These are phyloP conservation scores for Ceratina calcarata DNA, from an alignment of 1,140 invertebrate genomes.

Conservation along the genomic window DNA sequence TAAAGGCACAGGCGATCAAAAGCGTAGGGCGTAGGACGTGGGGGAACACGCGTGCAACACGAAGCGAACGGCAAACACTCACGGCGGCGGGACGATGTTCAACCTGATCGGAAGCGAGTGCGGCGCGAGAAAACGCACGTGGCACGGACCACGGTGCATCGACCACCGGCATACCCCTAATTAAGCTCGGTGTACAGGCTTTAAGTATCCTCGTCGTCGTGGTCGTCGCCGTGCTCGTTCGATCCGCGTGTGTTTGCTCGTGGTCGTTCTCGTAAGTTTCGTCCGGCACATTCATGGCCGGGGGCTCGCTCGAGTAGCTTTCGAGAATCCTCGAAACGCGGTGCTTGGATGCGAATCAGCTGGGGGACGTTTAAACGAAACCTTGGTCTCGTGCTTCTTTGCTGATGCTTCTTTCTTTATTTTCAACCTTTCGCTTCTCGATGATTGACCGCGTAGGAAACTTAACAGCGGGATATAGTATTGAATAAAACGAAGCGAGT, in stretches of 20 bases:
- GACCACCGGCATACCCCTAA: constrained; percentile 58
- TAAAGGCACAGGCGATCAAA: constrained; percentile 29
- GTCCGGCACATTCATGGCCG: constrained; percentile 54
- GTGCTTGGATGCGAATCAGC: constrained; percentile 54
- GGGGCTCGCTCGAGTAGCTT: constrained; percentile 57
- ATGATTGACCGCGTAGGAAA: not conserved
- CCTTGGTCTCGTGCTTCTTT: constrained; percentile 33
- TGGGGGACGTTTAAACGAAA: constrained; percentile 35
- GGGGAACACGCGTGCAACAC: constrained; percentile 16
- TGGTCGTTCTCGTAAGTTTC: constrained; percentile 42
- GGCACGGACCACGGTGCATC: constrained; percentile 40
- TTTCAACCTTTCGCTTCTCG: not conserved
- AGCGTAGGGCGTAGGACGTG: not conserved
- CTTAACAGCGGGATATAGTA: too few relatives aligned
- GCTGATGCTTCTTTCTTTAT: not conserved
- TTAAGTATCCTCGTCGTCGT: constrained; percentile 51
- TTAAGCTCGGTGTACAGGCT: constrained; percentile 59
- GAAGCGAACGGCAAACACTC: constrained; percentile 45
- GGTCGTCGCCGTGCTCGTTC: constrained; percentile 26
- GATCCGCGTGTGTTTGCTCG: constrained; percentile 31
- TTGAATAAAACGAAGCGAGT: too few relatives aligned
- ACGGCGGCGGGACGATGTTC: constrained; percentile 11
- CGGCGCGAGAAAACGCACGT: constrained; percentile 57
- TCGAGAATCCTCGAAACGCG: constrained; percentile 59
- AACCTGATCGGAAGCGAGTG: constrained; percentile 2